Conservation (phyloP, 2,888 invertebrate species). For the Nymphalis polychloros region DNA sequence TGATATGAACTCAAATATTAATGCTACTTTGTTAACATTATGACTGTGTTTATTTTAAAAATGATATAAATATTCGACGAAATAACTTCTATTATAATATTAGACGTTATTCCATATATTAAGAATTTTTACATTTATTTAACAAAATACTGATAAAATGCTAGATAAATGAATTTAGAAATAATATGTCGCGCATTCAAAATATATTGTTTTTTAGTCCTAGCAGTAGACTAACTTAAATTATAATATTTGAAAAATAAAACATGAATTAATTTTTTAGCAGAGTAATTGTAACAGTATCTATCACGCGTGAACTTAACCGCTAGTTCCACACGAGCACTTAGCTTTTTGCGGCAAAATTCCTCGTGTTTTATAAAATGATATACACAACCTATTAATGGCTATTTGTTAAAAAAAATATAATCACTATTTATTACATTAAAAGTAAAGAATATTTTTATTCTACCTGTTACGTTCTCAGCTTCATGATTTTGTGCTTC, state of each 20-base stretch:
- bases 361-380: background rate
- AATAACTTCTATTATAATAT: too few species aligned
- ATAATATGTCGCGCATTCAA: too few species aligned
- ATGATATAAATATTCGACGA: too few species aligned
- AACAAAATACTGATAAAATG: too few species aligned
- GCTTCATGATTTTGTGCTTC: constrained; percentile 63
- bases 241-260: constrained; percentile 5
- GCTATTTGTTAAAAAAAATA: background rate
- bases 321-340: constrained; percentile 19
- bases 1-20: background rate
- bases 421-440: background rate
- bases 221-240: background rate
- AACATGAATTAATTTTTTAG: background rate
- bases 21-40: constrained; percentile 2
- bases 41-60: background rate
- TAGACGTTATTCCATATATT: too few species aligned
- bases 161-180: too few species aligned
- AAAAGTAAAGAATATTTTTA: constrained; percentile 20
- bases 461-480: constrained; percentile 67
- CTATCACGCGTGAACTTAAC: constrained; percentile 21
- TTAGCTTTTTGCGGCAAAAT: constrained; percentile 14
- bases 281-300: constrained; percentile 8
- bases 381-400: background rate
- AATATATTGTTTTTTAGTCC: background rate
- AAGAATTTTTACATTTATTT: too few species aligned